Conservation (phyloP, 2,113 vertebrate genomes). For the Copsychus sechellarum region DNA sequence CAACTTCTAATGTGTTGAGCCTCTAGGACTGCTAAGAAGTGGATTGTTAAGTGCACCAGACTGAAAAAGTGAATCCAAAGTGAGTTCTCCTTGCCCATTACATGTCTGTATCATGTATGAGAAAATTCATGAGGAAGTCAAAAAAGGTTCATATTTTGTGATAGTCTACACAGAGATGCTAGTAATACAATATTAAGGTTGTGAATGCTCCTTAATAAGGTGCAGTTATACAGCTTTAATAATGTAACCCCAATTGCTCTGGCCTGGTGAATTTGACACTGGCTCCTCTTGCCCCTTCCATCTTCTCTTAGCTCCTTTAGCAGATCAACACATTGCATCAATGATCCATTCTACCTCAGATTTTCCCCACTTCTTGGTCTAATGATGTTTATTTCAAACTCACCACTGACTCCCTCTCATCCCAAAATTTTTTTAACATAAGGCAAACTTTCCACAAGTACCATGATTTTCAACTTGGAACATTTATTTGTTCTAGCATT, state of each 20-base stretch:
- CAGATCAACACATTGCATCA: background rate
- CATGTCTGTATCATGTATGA: background rate
- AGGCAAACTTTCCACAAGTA: background rate
- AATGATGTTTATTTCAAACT: background rate
- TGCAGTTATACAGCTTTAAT: background rate
- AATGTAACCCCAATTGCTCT: background rate
- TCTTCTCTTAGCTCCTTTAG: background rate
- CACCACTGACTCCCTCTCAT: fast-evolving
- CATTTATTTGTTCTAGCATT: background rate
- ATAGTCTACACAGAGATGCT: background rate
- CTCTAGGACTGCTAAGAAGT: background rate
- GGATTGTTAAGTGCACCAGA: background rate
- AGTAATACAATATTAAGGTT: background rate
- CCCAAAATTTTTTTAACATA: background rate
- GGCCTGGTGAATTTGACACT: background rate
- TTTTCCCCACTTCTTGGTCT: background rate
- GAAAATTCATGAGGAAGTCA: background rate
- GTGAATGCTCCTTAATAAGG: background rate
- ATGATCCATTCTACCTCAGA: background rate
- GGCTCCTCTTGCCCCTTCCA: background rate
- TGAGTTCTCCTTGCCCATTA: background rate
- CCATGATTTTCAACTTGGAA: background rate
- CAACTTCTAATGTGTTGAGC: background rate
- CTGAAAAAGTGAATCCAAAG: background rate
- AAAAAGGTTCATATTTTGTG: background rate